A percentile compares a stretch with the other conserved stretches of the same genome.
These are phyloP conservation scores for Patiria pectinifera DNA, from an alignment of 53 echinoderm and acorn worm genomes.

Conservation along the genomic window DNA sequence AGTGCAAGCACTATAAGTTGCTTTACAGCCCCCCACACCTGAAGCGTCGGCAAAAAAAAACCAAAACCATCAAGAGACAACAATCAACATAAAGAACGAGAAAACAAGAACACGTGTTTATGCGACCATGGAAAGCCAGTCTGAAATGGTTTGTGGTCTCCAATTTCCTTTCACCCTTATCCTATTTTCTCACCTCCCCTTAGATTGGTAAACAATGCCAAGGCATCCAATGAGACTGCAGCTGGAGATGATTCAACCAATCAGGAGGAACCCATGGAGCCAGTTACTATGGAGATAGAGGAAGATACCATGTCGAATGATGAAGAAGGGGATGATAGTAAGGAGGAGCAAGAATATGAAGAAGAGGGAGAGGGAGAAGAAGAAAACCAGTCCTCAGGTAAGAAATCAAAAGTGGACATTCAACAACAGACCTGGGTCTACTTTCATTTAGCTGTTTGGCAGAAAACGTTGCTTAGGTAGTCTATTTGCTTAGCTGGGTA, in stretches of 20 bases:
- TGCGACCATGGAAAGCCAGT: too few relatives aligned
- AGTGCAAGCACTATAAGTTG: too few relatives aligned
- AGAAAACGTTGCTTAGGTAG: too few relatives aligned
- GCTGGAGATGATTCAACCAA: neutral
- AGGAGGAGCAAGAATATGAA: slow-evolving; percentile 84
- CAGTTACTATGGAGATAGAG: slow-evolving; percentile 21
- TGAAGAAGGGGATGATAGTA: slow-evolving; percentile 60
- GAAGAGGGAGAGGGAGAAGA: slow-evolving; percentile 70
- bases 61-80: too few relatives aligned
- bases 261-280: slow-evolving; percentile 8
- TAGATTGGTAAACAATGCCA: slow-evolving; percentile 13
- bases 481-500: too few relatives aligned
- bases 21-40: too few relatives aligned
- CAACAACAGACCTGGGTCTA: too few relatives aligned
- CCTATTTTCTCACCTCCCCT: neutral
- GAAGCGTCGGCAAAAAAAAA: too few relatives aligned
- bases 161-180: neutral
- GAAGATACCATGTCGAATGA: slow-evolving; percentile 45
- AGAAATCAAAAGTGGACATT: neutral
- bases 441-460: too few relatives aligned
- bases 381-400: slow-evolving; percentile 59
- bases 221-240: neutral
- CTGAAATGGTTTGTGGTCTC: neutral
- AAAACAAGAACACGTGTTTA: too few relatives aligned
- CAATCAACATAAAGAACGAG: too few relatives aligned